A percentile compares a stretch with the other conserved stretches of the same genome.
Evolutionary conservation across 2,888 invertebrate species (phyloP).

Genomic region (Diarsia mendica): DNA sequence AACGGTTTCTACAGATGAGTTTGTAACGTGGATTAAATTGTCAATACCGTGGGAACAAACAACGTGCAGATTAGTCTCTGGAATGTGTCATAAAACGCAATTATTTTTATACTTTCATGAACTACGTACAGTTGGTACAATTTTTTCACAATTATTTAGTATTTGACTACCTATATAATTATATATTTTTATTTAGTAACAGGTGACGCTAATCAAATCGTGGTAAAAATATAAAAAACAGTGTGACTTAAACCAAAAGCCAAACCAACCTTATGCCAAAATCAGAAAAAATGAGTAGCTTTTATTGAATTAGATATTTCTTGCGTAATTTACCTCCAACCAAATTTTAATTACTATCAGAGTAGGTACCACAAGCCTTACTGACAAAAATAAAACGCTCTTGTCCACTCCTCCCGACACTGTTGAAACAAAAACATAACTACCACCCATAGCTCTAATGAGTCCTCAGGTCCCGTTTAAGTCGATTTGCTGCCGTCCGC

Average conservation of each 20-base stretch:
- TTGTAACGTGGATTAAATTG: not conserved
- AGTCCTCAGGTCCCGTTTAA: constrained; percentile 49
- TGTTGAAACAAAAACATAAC: constrained; percentile 37
- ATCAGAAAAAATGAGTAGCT: no score
- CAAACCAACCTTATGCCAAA: no score
- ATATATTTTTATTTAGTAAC: no score
- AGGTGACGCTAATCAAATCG: no score
- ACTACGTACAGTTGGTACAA: not conserved
- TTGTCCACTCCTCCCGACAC: constrained; percentile 39
- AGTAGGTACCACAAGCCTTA: no score
- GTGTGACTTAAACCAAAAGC: no score
- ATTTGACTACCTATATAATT: no score
- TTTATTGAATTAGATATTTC: no score
- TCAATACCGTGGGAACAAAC: not conserved
- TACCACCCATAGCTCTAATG: constrained; percentile 43
- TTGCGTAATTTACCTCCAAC: no score
- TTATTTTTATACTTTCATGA: not conserved
- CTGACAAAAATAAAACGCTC: not conserved
- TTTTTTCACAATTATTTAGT: no score
- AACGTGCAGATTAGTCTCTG: not conserved
- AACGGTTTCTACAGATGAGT: not conserved
- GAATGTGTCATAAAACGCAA: not conserved
- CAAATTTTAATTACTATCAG: no score
- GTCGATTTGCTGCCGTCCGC: constrained; percentile 41
- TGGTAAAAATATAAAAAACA: no score